Evolutionary conservation across 1,140 invertebrate species (phyloP).

Genomic region (Brachionus paranguensis): DNA sequence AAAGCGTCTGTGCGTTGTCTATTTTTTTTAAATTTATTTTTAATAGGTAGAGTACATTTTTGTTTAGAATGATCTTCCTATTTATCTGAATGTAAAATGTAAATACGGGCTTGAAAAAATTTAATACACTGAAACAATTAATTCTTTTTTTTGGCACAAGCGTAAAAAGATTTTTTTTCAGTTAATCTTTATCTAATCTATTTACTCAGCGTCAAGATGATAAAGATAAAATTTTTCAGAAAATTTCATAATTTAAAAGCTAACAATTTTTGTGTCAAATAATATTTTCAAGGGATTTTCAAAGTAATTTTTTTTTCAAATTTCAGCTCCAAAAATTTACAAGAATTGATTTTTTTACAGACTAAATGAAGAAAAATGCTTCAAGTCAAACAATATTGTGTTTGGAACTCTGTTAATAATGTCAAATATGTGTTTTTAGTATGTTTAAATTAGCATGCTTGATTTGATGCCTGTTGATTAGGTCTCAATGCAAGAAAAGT

Average conservation of each 20-base stretch:
- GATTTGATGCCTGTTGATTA: background rate
- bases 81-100: no score
- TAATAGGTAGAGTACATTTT: no score
- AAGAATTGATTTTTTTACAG: background rate
- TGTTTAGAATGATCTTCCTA: no score
- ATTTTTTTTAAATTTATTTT: no score
- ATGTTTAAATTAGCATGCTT: background rate
- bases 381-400: background rate
- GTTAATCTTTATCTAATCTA: no score
- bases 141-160: no score
- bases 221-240: background rate
- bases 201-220: background rate
- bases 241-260: background rate
- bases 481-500: background rate
- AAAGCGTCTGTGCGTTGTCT: no score
- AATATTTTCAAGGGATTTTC: background rate
- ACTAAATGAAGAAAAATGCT: background rate
- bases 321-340: background rate
- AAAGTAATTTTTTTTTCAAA: background rate
- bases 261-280: background rate
- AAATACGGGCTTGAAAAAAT: no score
- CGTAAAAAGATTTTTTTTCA: no score
- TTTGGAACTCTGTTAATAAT: background rate
- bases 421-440: background rate
- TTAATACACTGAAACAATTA: no score